phyloP scores from a whole-genome alignment of 1,140 invertebrate species.

The Sycobia sp. region DNA sequence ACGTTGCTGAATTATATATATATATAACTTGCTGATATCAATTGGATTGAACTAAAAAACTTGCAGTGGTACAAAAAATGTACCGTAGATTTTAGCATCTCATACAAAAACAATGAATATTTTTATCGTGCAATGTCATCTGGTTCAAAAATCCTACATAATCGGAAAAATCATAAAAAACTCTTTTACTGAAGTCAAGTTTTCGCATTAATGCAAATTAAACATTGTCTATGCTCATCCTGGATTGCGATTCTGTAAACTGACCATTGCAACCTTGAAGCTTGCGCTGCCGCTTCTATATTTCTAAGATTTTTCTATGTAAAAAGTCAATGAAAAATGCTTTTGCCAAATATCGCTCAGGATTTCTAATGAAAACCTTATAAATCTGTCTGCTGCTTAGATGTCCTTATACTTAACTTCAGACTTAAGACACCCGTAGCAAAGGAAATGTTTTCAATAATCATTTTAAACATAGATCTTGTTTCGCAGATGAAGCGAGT shows the following conservation, averaged over 20 bases:
- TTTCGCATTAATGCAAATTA: slow-evolving; percentile 7
- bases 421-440: slow-evolving; percentile 12
- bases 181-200: slow-evolving; percentile 23
- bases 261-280: slow-evolving; percentile 24
- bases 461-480: slow-evolving; percentile 23
- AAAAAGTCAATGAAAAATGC: slow-evolving; percentile 29
- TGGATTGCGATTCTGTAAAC: slow-evolving; percentile 16
- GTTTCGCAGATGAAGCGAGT: slow-evolving; percentile 20
- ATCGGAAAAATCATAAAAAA: slow-evolving; percentile 20
- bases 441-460: slow-evolving; percentile 8
- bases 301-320: slow-evolving; percentile 4
- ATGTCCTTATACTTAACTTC: slow-evolving; percentile 2
- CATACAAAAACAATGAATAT: slow-evolving; percentile 20
- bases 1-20: no score
- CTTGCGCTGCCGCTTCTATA: slow-evolving; percentile 17
- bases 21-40: slow-evolving; percentile 13
- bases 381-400: background rate
- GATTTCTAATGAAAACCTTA: slow-evolving; percentile 20
- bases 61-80: slow-evolving; percentile 15
- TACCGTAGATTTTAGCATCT: slow-evolving; percentile 21
- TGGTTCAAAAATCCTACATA: slow-evolving; percentile 23
- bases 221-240: slow-evolving; percentile 10
- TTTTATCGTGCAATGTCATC: slow-evolving; percentile 15
- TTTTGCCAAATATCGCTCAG: slow-evolving; percentile 3
- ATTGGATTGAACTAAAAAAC: slow-evolving; percentile 26